phyloP scores from a whole-genome alignment of 35 echinoderm and acorn worm species.

The Amphiura filiformis region DNA sequence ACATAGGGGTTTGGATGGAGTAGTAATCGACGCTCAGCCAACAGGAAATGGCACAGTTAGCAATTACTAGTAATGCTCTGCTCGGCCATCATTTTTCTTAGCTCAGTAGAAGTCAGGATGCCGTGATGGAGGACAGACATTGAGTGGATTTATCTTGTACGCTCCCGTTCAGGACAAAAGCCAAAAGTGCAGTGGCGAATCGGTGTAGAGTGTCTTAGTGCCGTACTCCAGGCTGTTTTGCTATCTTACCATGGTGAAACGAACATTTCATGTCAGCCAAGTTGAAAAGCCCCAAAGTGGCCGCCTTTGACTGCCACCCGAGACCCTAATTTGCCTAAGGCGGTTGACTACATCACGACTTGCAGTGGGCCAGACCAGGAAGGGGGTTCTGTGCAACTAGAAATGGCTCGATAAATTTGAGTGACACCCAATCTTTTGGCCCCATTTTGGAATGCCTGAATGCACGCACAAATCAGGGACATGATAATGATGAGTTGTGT shows the following conservation, averaged over 20 bases:
- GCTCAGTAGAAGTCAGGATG: too few relatives aligned
- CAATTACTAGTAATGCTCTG: too few relatives aligned
- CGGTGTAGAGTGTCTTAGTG: background rate
- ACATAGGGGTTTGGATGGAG: too few relatives aligned
- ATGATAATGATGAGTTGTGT: constrained; percentile 11
- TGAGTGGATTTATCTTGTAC: background rate
- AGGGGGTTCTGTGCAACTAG: background rate
- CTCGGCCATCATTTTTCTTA: too few relatives aligned
- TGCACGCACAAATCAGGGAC: constrained; percentile 10
- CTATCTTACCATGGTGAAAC: background rate
- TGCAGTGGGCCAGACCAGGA: constrained; percentile 1
- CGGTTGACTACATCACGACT: constrained; percentile 3
- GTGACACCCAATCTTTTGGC: constrained; percentile 8
- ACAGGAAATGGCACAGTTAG: too few relatives aligned
- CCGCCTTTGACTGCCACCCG: constrained; percentile 2
- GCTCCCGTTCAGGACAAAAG: constrained; percentile 5
- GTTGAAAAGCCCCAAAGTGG: background rate
- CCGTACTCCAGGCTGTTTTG: background rate
- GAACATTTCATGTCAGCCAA: background rate
- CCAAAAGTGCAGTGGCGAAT: background rate
- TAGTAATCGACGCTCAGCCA: too few relatives aligned
- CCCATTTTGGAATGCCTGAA: constrained; percentile 10
- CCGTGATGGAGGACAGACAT: too few relatives aligned
- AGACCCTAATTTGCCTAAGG: background rate
- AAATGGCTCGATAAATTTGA: background rate